phyloP scores from a whole-genome alignment of 1,140 invertebrate genomes.

The Phthorimaea operculella region DNA sequence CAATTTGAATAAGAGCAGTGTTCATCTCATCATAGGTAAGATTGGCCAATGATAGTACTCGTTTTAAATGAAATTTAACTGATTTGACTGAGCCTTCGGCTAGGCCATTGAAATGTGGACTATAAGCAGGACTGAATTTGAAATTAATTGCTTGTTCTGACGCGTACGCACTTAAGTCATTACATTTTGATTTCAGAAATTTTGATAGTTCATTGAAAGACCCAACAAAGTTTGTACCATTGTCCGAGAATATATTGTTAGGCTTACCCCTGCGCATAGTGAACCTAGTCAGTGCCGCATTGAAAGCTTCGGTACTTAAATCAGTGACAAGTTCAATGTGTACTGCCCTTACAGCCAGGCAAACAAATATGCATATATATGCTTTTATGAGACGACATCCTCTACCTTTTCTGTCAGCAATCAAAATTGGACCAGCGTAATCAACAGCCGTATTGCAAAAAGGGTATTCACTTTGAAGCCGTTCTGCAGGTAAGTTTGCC shows the following conservation, averaged over 20 bases:
- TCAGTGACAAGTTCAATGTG: conserved; percentile 10
- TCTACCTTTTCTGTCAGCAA: conserved; percentile 3
- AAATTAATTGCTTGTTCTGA: conserved; percentile 3
- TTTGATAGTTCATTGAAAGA: conserved; percentile 2
- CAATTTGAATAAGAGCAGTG: conserved; percentile 1
- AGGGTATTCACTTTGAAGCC: conserved; percentile 1
- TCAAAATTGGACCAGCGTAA: conserved; percentile 6
- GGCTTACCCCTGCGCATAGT: conserved; percentile 6
- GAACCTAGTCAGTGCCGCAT: conserved; percentile 3
- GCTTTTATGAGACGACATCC: conserved; percentile 7
- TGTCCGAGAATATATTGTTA: conserved; percentile 7
- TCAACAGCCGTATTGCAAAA: conserved; percentile 7
- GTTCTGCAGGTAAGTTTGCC: conserved; percentile 6
- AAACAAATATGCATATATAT: conserved; percentile 10
- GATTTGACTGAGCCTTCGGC: conserved; percentile 8
- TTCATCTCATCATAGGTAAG: conserved; percentile 6
- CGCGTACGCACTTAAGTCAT: neutral
- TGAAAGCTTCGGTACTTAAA: conserved; percentile 7
- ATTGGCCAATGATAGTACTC: neutral
- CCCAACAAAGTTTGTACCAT: conserved; percentile 7
- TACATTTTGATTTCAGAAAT: conserved; percentile 4
- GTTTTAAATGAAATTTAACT: conserved; percentile 8
- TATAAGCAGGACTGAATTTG: conserved; percentile 11
- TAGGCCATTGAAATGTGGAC: conserved; percentile 6
- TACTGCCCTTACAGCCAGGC: conserved; percentile 6